Evolutionary conservation across 1,140 invertebrate genomes (phyloP).

Genomic region (Rhyzopertha dominica): DNA sequence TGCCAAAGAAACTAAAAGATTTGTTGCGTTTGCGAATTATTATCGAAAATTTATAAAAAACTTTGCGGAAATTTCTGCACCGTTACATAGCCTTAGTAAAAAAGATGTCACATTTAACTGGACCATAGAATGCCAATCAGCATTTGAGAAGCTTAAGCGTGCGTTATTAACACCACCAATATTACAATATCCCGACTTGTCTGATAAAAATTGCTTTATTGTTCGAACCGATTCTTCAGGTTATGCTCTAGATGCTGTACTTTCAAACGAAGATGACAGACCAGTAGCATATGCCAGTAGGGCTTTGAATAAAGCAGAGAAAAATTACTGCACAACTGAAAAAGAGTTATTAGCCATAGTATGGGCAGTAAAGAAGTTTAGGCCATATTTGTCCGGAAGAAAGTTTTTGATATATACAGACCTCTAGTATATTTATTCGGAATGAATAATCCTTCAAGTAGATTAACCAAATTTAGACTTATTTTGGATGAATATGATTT

Average conservation of each 20-base stretch:
- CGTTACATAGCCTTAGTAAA: constrained; percentile 8
- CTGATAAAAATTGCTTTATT: constrained; percentile 15
- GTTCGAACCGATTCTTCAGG: constrained; percentile 29
- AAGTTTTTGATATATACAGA: constrained; percentile 45
- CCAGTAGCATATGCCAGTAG: constrained; percentile 43
- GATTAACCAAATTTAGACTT: constrained; percentile 25
- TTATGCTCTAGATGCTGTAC: constrained; percentile 24
- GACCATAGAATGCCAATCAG: constrained; percentile 7
- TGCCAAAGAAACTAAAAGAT: constrained; percentile 28
- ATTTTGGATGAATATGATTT: constrained; percentile 42
- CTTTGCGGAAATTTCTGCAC: constrained; percentile 24
- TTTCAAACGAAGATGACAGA: constrained; percentile 20
- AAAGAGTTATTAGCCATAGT: constrained; percentile 27
- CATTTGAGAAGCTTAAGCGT: background rate
- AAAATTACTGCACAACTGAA: constrained; percentile 43
- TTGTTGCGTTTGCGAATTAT: constrained; percentile 35
- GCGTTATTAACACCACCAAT: background rate
- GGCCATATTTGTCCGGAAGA: constrained; percentile 43
- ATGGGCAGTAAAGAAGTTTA: constrained; percentile 19
- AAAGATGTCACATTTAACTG: constrained; percentile 20
- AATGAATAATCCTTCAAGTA: constrained; percentile 20
- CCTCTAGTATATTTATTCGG: constrained; percentile 27
- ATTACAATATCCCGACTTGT: constrained; percentile 4
- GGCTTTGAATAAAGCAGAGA: constrained; percentile 39
- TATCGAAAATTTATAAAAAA: constrained; percentile 31